Evolutionary conservation across 2,888 invertebrate species (phyloP).

Genomic region (Yponomeuta sedellus): DNA sequence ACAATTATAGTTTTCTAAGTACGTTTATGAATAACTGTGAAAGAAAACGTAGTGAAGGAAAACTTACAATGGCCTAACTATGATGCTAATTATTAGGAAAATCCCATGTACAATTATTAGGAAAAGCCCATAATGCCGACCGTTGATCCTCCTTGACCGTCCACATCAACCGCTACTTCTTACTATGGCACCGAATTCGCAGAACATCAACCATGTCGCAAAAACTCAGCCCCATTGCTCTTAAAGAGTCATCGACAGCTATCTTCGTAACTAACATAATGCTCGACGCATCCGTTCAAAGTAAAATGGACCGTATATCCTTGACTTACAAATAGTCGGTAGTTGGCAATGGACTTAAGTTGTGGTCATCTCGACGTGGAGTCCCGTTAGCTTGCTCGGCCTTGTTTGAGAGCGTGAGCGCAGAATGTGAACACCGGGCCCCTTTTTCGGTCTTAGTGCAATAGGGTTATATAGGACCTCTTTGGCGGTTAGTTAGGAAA

Average conservation of each 20-base stretch:
- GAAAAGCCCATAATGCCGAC: background rate
- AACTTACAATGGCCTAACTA: too few relatives aligned
- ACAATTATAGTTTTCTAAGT: too few relatives aligned
- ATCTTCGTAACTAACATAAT: background rate
- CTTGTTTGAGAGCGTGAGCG: background rate
- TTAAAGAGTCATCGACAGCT: constrained; percentile 10
- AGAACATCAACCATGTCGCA: background rate
- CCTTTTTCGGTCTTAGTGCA: too few relatives aligned
- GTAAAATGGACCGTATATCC: background rate
- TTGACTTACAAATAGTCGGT: background rate
- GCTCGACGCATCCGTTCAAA: background rate
- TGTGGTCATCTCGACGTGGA: background rate
- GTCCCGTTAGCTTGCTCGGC: constrained; percentile 2
- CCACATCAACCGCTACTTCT: background rate
- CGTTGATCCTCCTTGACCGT: background rate
- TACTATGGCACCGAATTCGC: background rate
- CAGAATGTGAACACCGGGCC: background rate
- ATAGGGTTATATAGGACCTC: too few relatives aligned
- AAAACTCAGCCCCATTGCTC: background rate
- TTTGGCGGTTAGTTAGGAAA: too few relatives aligned
- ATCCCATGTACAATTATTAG: too few relatives aligned
- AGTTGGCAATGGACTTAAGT: background rate
- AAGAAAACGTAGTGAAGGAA: too few relatives aligned
- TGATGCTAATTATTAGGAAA: too few relatives aligned
- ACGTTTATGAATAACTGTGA: too few relatives aligned